phyloP scores from a whole-genome alignment of 2,888 invertebrate species.

The Asteroscopus sphinx region DNA sequence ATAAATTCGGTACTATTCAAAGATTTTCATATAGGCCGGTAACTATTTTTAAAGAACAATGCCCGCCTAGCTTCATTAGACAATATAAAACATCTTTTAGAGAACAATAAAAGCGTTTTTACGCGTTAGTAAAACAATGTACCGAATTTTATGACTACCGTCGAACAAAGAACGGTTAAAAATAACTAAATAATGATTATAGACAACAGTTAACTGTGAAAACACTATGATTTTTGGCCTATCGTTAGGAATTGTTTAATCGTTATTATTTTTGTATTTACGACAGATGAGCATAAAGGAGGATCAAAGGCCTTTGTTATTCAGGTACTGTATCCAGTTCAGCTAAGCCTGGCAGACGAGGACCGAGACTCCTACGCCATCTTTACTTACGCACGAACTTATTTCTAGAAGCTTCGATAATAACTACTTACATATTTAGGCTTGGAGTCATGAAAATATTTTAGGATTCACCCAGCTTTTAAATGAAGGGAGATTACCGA shows the following conservation, averaged over 20 bases:
- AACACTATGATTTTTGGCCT: constrained; percentile 63
- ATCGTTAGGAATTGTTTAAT: constrained; percentile 47
- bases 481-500: neutral
- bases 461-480: constrained; percentile 10
- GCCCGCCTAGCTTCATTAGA: constrained; percentile 67
- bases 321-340: constrained; percentile 36
- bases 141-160: constrained; percentile 76
- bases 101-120: constrained; percentile 82
- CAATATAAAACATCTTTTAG: constrained; percentile 81
- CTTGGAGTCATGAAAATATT: constrained; percentile 27
- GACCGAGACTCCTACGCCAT: constrained; percentile 39
- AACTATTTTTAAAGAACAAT: constrained; percentile 69
- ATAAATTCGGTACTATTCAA: constrained; percentile 49
- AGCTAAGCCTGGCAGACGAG: constrained; percentile 37
- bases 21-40: constrained; percentile 48
- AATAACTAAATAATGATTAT: constrained; percentile 74
- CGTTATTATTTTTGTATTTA: constrained; percentile 58
- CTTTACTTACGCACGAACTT: constrained; percentile 25
- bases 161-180: constrained; percentile 73
- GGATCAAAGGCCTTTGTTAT: constrained; percentile 55
- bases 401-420: constrained; percentile 36
- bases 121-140: constrained; percentile 74
- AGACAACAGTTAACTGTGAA: constrained; percentile 66
- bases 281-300: constrained; percentile 42
- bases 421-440: constrained; percentile 7